Evolutionary conservation across 2,888 invertebrate genomes (phyloP), one percentile per base, ranked within the genome.

Genomic region (Hyposoter dolosus): DNA sequence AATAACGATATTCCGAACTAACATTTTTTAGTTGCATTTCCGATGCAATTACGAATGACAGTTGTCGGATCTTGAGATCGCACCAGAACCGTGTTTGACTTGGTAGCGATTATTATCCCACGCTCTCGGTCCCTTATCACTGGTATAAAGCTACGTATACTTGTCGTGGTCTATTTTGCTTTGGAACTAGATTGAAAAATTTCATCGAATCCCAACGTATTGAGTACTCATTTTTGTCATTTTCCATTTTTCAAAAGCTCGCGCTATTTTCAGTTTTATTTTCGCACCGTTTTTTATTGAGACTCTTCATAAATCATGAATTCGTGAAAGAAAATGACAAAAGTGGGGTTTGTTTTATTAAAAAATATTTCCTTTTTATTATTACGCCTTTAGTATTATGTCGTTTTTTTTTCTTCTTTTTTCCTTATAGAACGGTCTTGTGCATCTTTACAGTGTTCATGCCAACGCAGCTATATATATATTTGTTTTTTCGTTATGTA

Each of bases 321-420:
- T 68, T 66, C 78, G 81, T 74, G 84, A 83, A 83, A 86, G 82
- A 86, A 83, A 87, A 87, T 83, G 84, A 84, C 84, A 84, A 80
- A 82, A 43, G 43, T 81, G 50, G 74, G 77, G 43, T 43, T 53
- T 69, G 9, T 85, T 90, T 91, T 90, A 89, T 91, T 91, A 90
- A 91, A 91, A 91, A 91, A 90, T 91, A 84, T 71, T 89, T 89
- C 90, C 28, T 63, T 84, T 87, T 91, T 91, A 91, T 91, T 91
- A 91, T 91, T 91, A 89, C 89, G 88, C 89, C 85, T 90, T 84
- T 75, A 71, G 82, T 76, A 77, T 78, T 53, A 19, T 79, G 63
- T 43, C 82, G 63, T 60, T 68, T 60, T 56, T 79, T 75, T 82
- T 77, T 28, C n/a, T 28, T 28, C 28, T 77, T 71, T 9, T 69